phyloP scores from a whole-genome alignment of 2,888 invertebrate genomes.

The Orthonychiurus folsomi region DNA sequence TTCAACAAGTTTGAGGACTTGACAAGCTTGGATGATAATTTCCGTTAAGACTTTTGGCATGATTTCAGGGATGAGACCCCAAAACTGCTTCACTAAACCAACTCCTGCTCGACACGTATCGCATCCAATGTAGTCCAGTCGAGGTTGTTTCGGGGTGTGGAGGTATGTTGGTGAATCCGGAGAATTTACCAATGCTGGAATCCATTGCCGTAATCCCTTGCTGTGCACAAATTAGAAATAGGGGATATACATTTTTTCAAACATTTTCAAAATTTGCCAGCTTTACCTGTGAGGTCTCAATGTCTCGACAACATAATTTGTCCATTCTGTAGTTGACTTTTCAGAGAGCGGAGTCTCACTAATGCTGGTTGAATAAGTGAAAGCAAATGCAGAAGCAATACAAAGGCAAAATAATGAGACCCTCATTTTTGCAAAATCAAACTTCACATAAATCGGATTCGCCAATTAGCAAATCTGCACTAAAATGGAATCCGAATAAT shows the following conservation, averaged over 20 bases:
- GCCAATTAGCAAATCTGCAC: no score
- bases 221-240: neutral
- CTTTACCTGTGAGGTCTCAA: neutral
- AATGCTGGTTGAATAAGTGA: neutral
- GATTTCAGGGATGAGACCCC: no score
- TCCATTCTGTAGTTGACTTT: no score
- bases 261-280: neutral
- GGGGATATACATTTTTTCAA: neutral
- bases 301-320: neutral
- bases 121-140: neutral
- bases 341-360: neutral
- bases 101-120: neutral
- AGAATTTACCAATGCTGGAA: neutral
- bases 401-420: no score
- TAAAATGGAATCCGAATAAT: no score
- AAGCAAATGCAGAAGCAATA: no score
- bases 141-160: neutral
- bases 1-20: neutral
- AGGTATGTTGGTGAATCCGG: neutral
- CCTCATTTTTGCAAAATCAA: no score
- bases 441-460: no score
- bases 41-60: no score
- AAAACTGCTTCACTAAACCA: neutral
- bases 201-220: neutral
- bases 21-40: neutral